Conservation (phyloP, 2,888 invertebrate genomes). For the Emmelina monodactyla region DNA sequence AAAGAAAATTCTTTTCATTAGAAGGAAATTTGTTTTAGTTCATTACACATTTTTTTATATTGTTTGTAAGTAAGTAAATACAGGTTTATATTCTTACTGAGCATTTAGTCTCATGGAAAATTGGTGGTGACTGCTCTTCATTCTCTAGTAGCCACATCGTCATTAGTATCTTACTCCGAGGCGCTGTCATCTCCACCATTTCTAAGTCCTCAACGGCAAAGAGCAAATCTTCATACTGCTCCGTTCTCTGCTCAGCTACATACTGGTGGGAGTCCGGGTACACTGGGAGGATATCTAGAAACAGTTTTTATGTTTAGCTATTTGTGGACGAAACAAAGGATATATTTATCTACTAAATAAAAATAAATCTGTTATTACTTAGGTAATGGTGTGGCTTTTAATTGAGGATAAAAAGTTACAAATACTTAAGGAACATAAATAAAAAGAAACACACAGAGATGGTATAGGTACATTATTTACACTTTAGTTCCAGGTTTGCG, state of each 20-base stretch:
- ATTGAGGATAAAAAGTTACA: no score
- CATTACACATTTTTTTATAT: no score
- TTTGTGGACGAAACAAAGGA: conserved; percentile 1
- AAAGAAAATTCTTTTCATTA: no score
- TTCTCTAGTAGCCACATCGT: conserved; percentile 85
- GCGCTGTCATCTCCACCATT: conserved; percentile 69
- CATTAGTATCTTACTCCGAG: conserved; percentile 73
- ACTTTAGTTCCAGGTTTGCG: no score
- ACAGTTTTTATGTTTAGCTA: conserved; percentile 3
- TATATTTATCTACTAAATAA: background rate
- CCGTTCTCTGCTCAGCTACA: conserved; percentile 75
- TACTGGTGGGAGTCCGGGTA: conserved; percentile 79
- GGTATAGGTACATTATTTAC: background rate
- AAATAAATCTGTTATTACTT: no score
- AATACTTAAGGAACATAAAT: no score
- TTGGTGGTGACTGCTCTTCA: conserved; percentile 56
- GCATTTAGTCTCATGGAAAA: conserved; percentile 40
- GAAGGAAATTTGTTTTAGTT: no score
- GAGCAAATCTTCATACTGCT: conserved; percentile 77
- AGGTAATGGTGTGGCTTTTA: no score
- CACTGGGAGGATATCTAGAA: conserved; percentile 76
- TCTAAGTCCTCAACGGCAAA: conserved; percentile 75
- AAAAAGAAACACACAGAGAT: no score
- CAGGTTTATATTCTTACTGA: no score
- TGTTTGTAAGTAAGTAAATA: no score